Percentiles rank a stretch among this genome's conserved stretches.
Conservation (phyloP, 2,888 invertebrate genomes). For the Hydrotaea diabolus region DNA sequence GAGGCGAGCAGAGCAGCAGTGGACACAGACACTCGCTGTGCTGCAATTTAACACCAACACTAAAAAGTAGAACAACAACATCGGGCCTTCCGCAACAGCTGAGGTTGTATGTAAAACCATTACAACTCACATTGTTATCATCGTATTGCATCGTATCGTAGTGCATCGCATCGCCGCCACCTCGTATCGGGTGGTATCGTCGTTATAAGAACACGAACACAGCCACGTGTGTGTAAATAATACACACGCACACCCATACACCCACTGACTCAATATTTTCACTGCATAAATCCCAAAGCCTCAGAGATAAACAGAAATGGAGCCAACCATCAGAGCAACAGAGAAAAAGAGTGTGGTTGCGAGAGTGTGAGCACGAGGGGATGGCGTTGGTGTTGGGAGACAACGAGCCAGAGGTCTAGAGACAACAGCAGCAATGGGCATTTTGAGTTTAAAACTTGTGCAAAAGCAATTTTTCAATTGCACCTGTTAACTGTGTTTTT, state of each 20-base stretch:
- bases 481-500: conserved; percentile 34
- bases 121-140: conserved; percentile 1
- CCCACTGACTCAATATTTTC: neutral
- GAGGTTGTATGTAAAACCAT: conserved; percentile 24
- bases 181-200: neutral
- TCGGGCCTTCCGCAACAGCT: conserved; percentile 24
- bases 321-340: neutral
- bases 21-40: neutral
- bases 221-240: no score
- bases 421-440: conserved; percentile 4
- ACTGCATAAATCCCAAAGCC: neutral
- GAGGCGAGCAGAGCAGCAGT: neutral
- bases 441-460: conserved; percentile 8
- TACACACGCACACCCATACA: neutral
- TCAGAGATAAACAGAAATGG: neutral
- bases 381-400: neutral
- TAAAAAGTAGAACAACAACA: conserved; percentile 30
- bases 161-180: neutral
- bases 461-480: conserved; percentile 39
- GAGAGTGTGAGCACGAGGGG: neutral
- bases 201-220: no score
- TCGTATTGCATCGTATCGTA: neutral
- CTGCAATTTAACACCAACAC: conserved; percentile 30
- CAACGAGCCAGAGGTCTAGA: neutral
- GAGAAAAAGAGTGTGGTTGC: no score